These are phyloP conservation scores for Cantharis rustica DNA, from an alignment of 2,888 invertebrate species.

Conservation along the genomic window DNA sequence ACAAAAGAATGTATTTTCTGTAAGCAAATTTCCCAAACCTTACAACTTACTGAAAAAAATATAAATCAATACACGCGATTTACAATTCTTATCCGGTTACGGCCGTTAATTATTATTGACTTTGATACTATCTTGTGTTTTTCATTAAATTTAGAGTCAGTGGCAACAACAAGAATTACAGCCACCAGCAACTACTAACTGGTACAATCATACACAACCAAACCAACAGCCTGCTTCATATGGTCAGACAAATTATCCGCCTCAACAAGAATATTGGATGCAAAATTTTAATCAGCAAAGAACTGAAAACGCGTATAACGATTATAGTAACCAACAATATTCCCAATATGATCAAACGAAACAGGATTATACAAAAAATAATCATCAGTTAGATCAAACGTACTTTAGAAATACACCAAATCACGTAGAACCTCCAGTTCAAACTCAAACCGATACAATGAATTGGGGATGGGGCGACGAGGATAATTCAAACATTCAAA, in stretches of 20 bases:
- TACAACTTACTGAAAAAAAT: too few species aligned
- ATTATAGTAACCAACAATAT: constrained; percentile 4
- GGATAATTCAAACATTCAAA: constrained; percentile 51
- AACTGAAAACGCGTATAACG: not conserved
- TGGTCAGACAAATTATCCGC: constrained; percentile 30
- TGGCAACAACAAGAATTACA: constrained; percentile 58
- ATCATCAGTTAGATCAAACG: constrained; percentile 31
- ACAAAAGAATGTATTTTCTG: too few species aligned
- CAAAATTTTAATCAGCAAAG: constrained; percentile 34
- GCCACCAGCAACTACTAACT: constrained; percentile 53
- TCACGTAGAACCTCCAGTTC: constrained; percentile 49
- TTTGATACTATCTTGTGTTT: not conserved
- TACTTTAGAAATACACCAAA: constrained; percentile 18
- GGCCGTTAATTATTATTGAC: too few species aligned
- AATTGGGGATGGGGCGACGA: constrained; percentile 68
- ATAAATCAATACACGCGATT: too few species aligned
- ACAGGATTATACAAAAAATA: constrained; percentile 39
- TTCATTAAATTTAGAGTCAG: constrained; percentile 40
- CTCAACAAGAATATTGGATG: constrained; percentile 43
- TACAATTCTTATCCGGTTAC: too few species aligned
- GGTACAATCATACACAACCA: constrained; percentile 53
- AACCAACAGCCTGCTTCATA: constrained; percentile 35
- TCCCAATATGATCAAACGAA: constrained; percentile 45
- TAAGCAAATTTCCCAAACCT: too few species aligned
- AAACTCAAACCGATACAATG: constrained; percentile 53